A percentile compares a stretch with the other conserved stretches of the same genome.
Evolutionary conservation across 2,888 invertebrate species (phyloP).

Genomic region (Herminia tarsipennalis): DNA sequence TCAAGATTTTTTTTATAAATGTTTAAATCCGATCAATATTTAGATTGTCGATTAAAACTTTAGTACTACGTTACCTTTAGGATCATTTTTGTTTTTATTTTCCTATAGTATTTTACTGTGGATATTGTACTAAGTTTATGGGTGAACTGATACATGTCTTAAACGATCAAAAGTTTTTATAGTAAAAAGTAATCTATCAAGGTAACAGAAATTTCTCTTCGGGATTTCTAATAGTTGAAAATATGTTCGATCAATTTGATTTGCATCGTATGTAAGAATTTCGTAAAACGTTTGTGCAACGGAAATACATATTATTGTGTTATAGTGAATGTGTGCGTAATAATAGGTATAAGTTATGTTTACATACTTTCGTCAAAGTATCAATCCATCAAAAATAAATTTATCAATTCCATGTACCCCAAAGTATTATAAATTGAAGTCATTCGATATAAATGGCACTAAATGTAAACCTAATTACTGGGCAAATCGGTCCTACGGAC

Average conservation of each 20-base stretch:
- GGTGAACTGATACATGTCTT: slow-evolving; percentile 28
- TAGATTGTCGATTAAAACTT: too few relatives aligned
- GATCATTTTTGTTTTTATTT: too few relatives aligned
- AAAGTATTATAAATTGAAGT: too few relatives aligned
- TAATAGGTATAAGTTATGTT: neutral
- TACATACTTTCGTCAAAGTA: neutral
- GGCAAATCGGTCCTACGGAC: too few relatives aligned
- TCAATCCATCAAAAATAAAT: too few relatives aligned
- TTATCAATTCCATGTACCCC: too few relatives aligned
- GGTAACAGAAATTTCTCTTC: slow-evolving; percentile 19
- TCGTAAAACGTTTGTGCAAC: neutral
- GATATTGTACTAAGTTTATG: slow-evolving; percentile 6
- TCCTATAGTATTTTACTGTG: slow-evolving; percentile 1
- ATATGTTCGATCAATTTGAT: neutral
- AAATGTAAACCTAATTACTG: too few relatives aligned
- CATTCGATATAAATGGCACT: too few relatives aligned
- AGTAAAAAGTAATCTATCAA: slow-evolving; percentile 18
- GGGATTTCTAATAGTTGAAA: neutral
- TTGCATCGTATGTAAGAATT: neutral
- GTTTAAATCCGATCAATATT: too few relatives aligned
- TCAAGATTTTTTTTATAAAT: too few relatives aligned
- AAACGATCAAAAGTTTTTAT: slow-evolving; percentile 29
- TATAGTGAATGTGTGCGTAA: slow-evolving; percentile 2
- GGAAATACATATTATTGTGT: slow-evolving; percentile 1
- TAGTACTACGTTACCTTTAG: too few relatives aligned